Conservation (phyloP, 2,113 vertebrate genomes). For the Columba livia region DNA sequence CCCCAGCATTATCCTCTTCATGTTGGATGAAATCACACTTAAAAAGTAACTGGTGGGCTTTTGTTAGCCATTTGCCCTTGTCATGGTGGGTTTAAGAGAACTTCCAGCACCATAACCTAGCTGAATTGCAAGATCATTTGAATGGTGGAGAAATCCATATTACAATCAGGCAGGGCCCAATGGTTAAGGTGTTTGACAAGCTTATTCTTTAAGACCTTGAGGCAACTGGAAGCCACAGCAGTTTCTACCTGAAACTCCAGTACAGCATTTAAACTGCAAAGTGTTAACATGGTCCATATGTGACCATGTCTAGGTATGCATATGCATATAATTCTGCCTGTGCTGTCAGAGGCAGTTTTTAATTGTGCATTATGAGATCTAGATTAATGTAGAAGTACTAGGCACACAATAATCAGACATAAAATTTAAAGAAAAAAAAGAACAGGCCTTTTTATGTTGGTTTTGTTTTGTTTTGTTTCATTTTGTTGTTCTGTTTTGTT, state of each 20-base stretch:
- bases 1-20: neutral
- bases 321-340: neutral
- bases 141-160: neutral
- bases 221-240: neutral
- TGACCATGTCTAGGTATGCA: neutral
- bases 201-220: neutral
- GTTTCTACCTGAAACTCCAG: neutral
- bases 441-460: no score
- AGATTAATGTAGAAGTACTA: neutral
- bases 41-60: neutral
- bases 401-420: neutral
- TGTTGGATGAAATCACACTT: neutral
- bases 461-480: neutral
- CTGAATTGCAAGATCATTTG: neutral
- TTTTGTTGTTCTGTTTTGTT: neutral
- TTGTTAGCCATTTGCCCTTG: neutral
- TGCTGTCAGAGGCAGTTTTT: neutral
- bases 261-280: neutral
- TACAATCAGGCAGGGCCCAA: neutral
- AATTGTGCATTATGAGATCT: neutral
- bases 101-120: neutral
- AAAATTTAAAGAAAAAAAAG: neutral
- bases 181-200: neutral
- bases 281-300: fast-evolving
- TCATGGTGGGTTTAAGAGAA: neutral